Percentiles rank a stretch among this genome's conserved stretches.
Conservation (phyloP, 1,140 invertebrate species). For the Thalassaphorura encarpata region DNA sequence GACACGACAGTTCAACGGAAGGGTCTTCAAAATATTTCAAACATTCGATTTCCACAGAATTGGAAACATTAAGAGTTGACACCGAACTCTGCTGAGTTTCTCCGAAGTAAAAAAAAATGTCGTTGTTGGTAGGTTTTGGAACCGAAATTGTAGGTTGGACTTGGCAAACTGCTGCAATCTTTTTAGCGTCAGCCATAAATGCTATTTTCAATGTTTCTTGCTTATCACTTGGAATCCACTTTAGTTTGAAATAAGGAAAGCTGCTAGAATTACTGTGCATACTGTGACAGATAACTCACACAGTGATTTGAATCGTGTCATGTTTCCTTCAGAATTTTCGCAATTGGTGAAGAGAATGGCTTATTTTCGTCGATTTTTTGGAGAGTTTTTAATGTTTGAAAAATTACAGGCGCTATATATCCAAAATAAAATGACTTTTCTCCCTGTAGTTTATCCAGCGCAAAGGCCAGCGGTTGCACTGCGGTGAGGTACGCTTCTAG, state of each 20-base stretch:
- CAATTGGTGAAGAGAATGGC: not conserved
- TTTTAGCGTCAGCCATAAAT: not conserved
- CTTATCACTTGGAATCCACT: constrained; percentile 1
- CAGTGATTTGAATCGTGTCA: not conserved
- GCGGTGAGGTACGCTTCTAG: not conserved
- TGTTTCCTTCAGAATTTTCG: not conserved
- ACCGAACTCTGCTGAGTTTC: not conserved
- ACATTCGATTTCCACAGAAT: not conserved
- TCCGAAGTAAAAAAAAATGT: not conserved
- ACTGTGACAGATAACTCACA: not conserved
- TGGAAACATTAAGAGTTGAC: too few species aligned
- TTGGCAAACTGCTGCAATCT: not conserved
- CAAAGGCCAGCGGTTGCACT: constrained; percentile 2
- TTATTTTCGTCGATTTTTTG: not conserved
- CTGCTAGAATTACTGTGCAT: not conserved
- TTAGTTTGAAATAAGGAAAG: constrained; percentile 8
- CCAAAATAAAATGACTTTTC: constrained; percentile 9
- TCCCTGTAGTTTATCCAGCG: constrained; percentile 7
- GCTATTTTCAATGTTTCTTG: not conserved
- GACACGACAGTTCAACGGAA: not conserved
- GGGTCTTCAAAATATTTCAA: constrained; percentile 2
- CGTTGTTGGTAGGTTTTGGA: not conserved
- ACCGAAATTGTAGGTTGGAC: not conserved
- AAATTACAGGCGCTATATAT: not conserved
- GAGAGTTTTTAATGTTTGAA: not conserved